Evolutionary conservation across 2,888 invertebrate species (phyloP).

Genomic region (Gnatocerus cornutus): DNA sequence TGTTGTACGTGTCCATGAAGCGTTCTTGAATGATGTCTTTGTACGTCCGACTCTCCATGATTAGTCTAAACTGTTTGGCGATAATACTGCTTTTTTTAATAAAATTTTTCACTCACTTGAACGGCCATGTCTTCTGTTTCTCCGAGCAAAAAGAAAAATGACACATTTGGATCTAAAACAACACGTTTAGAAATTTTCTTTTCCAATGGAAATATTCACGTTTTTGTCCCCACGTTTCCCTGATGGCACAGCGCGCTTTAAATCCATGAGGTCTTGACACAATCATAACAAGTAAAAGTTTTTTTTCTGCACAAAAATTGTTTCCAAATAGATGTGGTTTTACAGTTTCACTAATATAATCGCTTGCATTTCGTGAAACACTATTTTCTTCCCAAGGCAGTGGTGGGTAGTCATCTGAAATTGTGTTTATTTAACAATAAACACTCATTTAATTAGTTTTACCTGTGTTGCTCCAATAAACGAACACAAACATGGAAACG

Average conservation of each 20-base stretch:
- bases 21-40: conserved; percentile 82
- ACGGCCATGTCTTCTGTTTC: conserved; percentile 19
- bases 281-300: conserved; percentile 82
- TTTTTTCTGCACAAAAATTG: conserved; percentile 9
- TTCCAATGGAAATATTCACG: conserved; percentile 19
- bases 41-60: conserved; percentile 68
- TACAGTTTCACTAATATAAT: conserved; percentile 17
- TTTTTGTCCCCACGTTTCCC: conserved; percentile 80
- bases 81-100: not conserved
- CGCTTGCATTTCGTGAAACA: conserved; percentile 20
- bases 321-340: conserved; percentile 7
- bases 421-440: not conserved
- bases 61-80: not conserved
- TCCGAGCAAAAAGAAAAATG: conserved; percentile 54
- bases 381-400: conserved; percentile 8
- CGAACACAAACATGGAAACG: too few relatives aligned
- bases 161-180: conserved; percentile 56
- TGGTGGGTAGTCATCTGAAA: conserved; percentile 9
- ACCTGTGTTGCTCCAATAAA: too few relatives aligned
- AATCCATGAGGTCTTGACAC: conserved; percentile 83
- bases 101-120: conserved; percentile 1
- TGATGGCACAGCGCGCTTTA: conserved; percentile 78
- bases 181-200: too few relatives aligned
- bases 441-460: not conserved
- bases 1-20: conserved; percentile 89